Evolutionary conservation across 2,797 vertebrate species (phyloP), one percentile per base, ranked within the genome.

Genomic region (Arctocebus calabarensis): DNA sequence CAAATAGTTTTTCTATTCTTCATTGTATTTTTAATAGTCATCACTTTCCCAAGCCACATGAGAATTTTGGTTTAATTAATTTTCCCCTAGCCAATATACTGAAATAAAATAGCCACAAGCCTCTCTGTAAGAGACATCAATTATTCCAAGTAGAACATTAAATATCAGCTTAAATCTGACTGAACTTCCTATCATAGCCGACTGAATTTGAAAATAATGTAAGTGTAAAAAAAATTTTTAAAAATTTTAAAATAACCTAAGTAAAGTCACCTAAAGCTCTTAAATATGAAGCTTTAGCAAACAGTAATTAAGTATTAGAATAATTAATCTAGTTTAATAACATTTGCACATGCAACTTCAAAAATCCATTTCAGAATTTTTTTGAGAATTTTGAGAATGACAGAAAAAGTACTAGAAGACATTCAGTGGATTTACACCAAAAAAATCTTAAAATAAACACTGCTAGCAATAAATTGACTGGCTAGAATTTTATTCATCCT

Each of bases 161-260:
- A 96, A 64, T 86, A 62, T 86, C 85, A 96, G 25, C 66, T 94
- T 91, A 87, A 93, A 85, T 91, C 62, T 88, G 78, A 88, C 0
- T 70, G 66, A 32, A 93, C 71, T 92, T 96, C 71, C 29, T 82
- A 84, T 3, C 16, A 25, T 3, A 90, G 43, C 16, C 57, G 77
- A 93, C 10, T 86, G 52, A 95, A 95, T 94, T 78, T 84, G 64
- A 92, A 91, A 90, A 81, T 48, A 92, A 83, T 40, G 75, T n/a
- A 84, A 25, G 55, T 52, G 27, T 52, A 52, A 52, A 52, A 52
- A 48, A 48, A 48, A 48, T 13, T 48, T 43, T 4, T 43, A 43
- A 43, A 43, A 45, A 45, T 45, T 45, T 45, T 45, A 48, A 48
- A 90, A 81, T 48, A 92, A 83, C 57, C 75, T n/a, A 84, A 25